These are phyloP conservation scores for Phytoseiulus persimilis DNA, from an alignment of 2,888 invertebrate genomes.

Conservation along the genomic window DNA sequence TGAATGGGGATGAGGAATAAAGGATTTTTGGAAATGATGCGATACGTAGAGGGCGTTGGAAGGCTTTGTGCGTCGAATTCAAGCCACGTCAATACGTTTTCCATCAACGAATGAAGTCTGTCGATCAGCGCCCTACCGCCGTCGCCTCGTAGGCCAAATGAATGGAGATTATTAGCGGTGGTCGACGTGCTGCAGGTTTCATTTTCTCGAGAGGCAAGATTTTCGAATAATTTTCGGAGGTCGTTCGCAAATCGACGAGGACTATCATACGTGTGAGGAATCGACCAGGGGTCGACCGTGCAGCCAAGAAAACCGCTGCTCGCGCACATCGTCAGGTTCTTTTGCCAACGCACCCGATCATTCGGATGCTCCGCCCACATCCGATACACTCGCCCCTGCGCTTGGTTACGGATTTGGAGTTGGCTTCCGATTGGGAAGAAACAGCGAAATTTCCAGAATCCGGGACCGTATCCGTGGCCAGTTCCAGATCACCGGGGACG, in stretches of 20 bases:
- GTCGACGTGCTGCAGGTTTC: not conserved
- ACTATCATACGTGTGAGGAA: not conserved
- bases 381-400: no score
- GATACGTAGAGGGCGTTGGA: not conserved
- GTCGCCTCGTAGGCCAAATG: not conserved
- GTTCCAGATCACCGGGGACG: no score
- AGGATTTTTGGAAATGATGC: not conserved
- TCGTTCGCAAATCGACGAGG: not conserved
- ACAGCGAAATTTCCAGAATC: no score
- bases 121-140: not conserved
- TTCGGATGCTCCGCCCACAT: no score
- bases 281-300: not conserved
- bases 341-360: not conserved
- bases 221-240: not conserved
- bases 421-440: no score
- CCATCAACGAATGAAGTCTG: not conserved
- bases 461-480: no score
- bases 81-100: not conserved
- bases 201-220: not conserved
- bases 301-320: not conserved
- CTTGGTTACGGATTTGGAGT: no score
- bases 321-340: not conserved
- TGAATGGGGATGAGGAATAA: not conserved
- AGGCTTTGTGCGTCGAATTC: not conserved
- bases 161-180: not conserved